A percentile compares a stretch with the other conserved stretches of the same genome.
Evolutionary conservation across 2,888 invertebrate genomes (phyloP).

Genomic region (Erebia ligea): DNA sequence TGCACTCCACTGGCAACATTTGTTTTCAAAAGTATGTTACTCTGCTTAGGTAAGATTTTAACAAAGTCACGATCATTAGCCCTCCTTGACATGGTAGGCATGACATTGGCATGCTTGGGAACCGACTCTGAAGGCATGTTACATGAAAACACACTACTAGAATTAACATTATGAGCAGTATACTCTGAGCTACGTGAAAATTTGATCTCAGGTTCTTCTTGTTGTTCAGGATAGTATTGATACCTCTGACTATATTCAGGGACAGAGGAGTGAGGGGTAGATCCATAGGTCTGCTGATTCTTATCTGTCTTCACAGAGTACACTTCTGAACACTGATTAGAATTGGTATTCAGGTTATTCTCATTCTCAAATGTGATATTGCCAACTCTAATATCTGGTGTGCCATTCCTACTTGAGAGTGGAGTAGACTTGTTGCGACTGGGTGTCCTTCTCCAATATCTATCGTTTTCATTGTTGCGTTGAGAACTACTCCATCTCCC

Average conservation of each 20-base stretch:
- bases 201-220: constrained; percentile 72
- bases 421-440: constrained; percentile 64
- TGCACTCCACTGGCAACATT: constrained; percentile 64
- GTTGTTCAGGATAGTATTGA: constrained; percentile 65
- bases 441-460: constrained; percentile 72
- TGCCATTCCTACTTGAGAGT: constrained; percentile 60
- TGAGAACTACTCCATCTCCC: constrained; percentile 62
- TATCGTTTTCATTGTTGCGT: constrained; percentile 63
- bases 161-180: constrained; percentile 55
- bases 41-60: constrained; percentile 68
- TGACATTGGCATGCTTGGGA: constrained; percentile 51
- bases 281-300: constrained; percentile 59
- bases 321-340: constrained; percentile 54
- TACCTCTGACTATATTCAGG: constrained; percentile 66
- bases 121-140: constrained; percentile 57
- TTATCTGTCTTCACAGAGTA: constrained; percentile 66
- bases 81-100: constrained; percentile 54
- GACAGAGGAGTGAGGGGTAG: constrained; percentile 46
- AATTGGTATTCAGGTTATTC: constrained; percentile 49
- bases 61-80: constrained; percentile 54
- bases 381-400: constrained; percentile 60
- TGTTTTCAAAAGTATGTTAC: constrained; percentile 69
- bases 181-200: constrained; percentile 76
- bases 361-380: constrained; percentile 71
- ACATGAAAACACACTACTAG: constrained; percentile 58